Conservation (phyloP, 1,140 invertebrate genomes). For the Drosophila saltans region DNA sequence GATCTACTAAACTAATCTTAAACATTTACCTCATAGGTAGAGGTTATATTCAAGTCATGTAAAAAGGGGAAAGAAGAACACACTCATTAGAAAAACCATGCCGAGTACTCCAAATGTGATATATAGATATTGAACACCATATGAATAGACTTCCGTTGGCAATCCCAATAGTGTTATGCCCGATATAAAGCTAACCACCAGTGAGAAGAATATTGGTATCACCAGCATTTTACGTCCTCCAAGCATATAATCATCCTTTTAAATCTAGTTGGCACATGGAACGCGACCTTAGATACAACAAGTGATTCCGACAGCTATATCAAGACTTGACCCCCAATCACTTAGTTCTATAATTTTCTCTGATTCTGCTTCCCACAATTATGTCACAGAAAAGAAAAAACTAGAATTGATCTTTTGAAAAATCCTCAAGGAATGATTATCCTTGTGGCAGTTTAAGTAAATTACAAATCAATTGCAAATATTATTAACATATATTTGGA, state of each 20-base stretch:
- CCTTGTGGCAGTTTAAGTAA: background rate
- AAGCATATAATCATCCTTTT: slow-evolving; percentile 49
- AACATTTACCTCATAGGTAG: slow-evolving; percentile 90
- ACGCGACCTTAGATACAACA: slow-evolving; percentile 3
- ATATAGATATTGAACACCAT: slow-evolving; percentile 91
- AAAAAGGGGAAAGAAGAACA: slow-evolving; percentile 90
- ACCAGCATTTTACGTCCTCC: slow-evolving; percentile 85
- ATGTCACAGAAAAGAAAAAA: background rate
- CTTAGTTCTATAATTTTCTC: background rate
- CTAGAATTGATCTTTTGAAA: background rate
- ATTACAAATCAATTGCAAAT: background rate
- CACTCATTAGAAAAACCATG: slow-evolving; percentile 88
- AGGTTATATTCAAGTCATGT: slow-evolving; percentile 91
- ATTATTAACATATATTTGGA: background rate
- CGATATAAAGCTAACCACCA: slow-evolving; percentile 86
- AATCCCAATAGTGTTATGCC: slow-evolving; percentile 95
- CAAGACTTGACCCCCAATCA: slow-evolving; percentile 4
- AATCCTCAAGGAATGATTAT: background rate
- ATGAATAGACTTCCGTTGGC: slow-evolving; percentile 95
- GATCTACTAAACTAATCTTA: too few species aligned
- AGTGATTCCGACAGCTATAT: slow-evolving; percentile 22
- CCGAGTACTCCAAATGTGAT: slow-evolving; percentile 87
- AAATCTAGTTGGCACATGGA: slow-evolving; percentile 39
- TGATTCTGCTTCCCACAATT: background rate
- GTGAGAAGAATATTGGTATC: slow-evolving; percentile 85